Evolutionary conservation across 2,113 vertebrate genomes (phyloP).

Genomic region (Tetrao urogallus): DNA sequence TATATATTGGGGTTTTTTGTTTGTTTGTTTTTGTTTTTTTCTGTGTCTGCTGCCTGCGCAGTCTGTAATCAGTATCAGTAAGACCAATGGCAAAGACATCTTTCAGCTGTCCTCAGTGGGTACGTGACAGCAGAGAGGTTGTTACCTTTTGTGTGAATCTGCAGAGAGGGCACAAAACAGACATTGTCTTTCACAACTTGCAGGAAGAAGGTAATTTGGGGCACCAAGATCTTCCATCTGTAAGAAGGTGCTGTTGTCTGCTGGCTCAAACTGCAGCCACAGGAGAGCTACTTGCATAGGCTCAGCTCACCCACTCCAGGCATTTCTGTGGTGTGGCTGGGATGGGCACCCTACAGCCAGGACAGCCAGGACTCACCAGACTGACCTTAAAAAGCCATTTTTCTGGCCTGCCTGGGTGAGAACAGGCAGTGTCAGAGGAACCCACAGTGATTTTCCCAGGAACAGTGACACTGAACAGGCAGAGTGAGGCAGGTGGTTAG

Average conservation of each 20-base stretch:
- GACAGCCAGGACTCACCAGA: neutral
- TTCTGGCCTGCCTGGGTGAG: neutral
- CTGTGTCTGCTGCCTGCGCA: neutral
- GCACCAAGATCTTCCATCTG: neutral
- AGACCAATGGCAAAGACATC: neutral
- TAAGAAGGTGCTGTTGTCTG: fast-evolving
- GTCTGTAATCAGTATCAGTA: no score
- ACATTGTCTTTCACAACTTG: neutral
- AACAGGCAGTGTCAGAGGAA: neutral
- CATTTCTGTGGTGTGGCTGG: neutral
- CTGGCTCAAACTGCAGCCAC: neutral
- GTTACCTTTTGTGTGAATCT: neutral
- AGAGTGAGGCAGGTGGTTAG: neutral
- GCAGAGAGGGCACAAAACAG: neutral
- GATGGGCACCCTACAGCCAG: neutral
- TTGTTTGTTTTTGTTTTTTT: neutral
- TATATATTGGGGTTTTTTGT: neutral
- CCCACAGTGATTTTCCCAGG: neutral
- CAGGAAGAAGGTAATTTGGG: neutral
- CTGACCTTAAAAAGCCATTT: neutral
- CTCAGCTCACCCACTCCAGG: neutral
- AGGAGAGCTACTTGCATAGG: neutral
- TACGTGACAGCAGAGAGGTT: neutral
- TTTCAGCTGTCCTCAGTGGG: neutral
- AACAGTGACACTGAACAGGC: neutral